Base-by-base conservation (phyloP, 2,888 invertebrate genomes). In the Noctua janthina region DNA sequence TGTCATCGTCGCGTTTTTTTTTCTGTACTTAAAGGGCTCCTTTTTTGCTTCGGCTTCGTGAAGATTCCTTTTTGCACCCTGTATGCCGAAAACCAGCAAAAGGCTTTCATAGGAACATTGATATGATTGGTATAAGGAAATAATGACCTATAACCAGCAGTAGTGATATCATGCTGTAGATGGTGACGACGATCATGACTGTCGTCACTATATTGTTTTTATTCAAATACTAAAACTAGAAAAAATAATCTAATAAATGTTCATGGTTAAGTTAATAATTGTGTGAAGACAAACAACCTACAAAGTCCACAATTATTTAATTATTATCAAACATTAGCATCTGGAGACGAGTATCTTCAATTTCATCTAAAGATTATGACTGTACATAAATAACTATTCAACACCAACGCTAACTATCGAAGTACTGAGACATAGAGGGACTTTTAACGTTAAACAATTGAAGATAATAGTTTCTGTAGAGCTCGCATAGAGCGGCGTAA, bases 361-460 rank as follows among this genome's bases (percentile, higher is more conserved):
- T 56, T 85, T 70, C 43, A 73, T 79, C 73, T 73, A 1, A 62
- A 56, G 78, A 64, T 84, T 82, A 72, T 62, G 5, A 67, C 7
- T 49, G 43, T 39, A 23, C 5, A 85, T 85, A 83, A 67, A 67
- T 74, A 74, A 54, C 46, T 15, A 66, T 71, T 51, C 6, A 71
- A 80, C 66, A 66, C 46, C 74, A 73, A 78, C 76, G 46, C 67
- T 59, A 23, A 71, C 35, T 17, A 51, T 66, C 35, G 39, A 66
- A 66, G 20, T 20, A 20, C 10, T 39, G 7, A 66, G 11, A n/a
- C n/a, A 54, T 69, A 29, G 11, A 66, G 2, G n/a, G 29, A 64
- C 1, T 35, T 66, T 71, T 17, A 59, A 67, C 35, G n/a, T 77
- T 70, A 49, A 78, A 78, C 15, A 66, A 71, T 83, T 29, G 20